Conservation (phyloP, 92 coral and sea anemone species). For the Palythoa caribaeorum region DNA sequence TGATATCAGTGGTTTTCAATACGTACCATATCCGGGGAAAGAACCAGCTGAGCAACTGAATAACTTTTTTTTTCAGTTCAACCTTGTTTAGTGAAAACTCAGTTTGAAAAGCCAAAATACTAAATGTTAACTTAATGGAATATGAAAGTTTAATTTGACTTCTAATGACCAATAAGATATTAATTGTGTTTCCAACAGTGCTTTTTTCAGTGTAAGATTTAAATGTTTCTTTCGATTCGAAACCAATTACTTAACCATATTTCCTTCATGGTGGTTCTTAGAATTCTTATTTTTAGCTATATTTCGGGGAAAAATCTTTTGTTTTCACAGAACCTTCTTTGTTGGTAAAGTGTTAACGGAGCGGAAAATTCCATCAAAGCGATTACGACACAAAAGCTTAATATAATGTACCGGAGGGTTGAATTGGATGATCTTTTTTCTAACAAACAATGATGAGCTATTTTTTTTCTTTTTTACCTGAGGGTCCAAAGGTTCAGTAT, state of each 20-base stretch:
- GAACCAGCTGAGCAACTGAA: too few relatives aligned
- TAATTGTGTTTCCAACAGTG: neutral
- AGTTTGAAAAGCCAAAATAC: neutral
- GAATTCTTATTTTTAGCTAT: neutral
- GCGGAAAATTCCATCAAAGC: neutral
- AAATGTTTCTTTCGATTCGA: neutral
- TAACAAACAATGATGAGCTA: neutral
- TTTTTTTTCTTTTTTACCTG: constrained; percentile 3
- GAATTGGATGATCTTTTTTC: neutral
- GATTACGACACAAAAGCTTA: neutral
- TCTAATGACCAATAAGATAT: neutral
- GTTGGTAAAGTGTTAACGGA: neutral
- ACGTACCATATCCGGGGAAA: too few relatives aligned
- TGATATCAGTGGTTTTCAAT: too few relatives aligned
- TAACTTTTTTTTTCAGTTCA: too few relatives aligned
- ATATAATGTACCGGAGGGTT: neutral
- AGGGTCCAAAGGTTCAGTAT: neutral
- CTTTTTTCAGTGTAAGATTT: neutral
- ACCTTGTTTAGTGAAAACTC: too few relatives aligned
- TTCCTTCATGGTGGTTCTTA: neutral
- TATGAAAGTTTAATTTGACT: neutral
- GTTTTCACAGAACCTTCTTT: neutral
- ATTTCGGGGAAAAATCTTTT: neutral
- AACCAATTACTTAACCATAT: neutral
- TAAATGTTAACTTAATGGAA: neutral